These are phyloP conservation scores for Gonatopus flavifemur DNA, from an alignment of 1,140 invertebrate species.

Conservation along the genomic window DNA sequence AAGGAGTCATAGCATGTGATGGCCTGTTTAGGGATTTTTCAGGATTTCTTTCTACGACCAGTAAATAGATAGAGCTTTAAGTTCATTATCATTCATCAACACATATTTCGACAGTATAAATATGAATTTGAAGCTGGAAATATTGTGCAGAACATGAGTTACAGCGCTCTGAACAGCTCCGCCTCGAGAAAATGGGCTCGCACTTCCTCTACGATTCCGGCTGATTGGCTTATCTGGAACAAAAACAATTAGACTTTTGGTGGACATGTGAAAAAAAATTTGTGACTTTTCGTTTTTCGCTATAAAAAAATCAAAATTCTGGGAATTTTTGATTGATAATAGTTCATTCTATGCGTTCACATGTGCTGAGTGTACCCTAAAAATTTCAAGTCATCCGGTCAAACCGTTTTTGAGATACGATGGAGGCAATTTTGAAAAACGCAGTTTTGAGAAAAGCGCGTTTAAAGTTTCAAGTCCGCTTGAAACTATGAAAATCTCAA, in stretches of 20 bases:
- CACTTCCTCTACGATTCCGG: neutral
- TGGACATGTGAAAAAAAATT: neutral
- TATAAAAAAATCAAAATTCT: neutral
- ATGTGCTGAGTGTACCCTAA: no score
- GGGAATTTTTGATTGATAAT: neutral
- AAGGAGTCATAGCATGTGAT: no score
- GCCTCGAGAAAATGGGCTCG: neutral
- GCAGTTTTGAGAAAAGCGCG: no score
- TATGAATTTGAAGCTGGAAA: no score
- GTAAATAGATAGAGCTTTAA: neutral
- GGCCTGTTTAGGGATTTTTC: neutral
- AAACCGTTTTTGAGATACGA: no score
- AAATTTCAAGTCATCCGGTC: no score
- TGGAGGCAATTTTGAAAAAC: neutral
- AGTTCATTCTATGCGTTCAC: no score
- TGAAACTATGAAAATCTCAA: no score
- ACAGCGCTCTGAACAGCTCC: neutral
- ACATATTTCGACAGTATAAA: neutral
- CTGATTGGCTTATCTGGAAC: neutral
- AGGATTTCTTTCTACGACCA: neutral
- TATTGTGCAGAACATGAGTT: no score
- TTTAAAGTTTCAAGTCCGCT: neutral
- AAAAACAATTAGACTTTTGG: neutral
- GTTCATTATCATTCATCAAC: no score
- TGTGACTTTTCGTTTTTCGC: neutral